Base-by-base conservation (phyloP, 2,113 vertebrate genomes). In the Gallinago paraguaiae region DNA sequence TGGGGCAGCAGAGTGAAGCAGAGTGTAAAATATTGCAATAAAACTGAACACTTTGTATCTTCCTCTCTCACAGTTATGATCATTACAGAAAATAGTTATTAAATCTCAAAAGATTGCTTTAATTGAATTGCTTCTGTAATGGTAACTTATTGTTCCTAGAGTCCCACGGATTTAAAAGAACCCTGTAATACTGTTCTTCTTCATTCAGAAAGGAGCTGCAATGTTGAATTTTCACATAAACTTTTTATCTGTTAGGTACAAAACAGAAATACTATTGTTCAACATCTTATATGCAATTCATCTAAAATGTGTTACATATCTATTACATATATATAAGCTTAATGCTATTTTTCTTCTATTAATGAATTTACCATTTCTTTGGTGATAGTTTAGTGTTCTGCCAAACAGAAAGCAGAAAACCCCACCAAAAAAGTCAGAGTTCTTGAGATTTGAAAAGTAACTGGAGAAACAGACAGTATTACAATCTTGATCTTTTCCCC, bases 31-130 rank as follows among this genome's bases (percentile, higher is more conserved):
- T 59, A 95, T 41, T 86, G 60, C 78, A 91, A 86, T 96, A 93
- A 96, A 95, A 87, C 48, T 6, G 45, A 92, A 67, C 46, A 59
- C 9, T 95, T 96, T 79, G 61, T 90, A 48, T 94, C 74, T 92
- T 94, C 45, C 56, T 75, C 45, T 92, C 64, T 90, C 33, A 35
- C 37, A 93, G 86, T 92, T 95, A 95, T 83, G 64, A 89, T 93
- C 81, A 93, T 95, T 95, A 88, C 22, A 77, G 92, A 93, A 97
- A 85, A 91, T 72, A 95, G 86, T 94, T 97, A 95, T 91, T 93
- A 96, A 96, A 95, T 93, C 94, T 96, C 81, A 88, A 88, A 96
- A 92, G 86, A 91, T 88, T 91, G 35, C 56, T 95, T 75, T 95
- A 96, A 93, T 91, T 94, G 50, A 96, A 97, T 95, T 97, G 88